A percentile compares a stretch with the other conserved stretches of the same genome.
Evolutionary conservation across 2,888 invertebrate species (phyloP).

Genomic region (Chrysotoxum bicinctum): DNA sequence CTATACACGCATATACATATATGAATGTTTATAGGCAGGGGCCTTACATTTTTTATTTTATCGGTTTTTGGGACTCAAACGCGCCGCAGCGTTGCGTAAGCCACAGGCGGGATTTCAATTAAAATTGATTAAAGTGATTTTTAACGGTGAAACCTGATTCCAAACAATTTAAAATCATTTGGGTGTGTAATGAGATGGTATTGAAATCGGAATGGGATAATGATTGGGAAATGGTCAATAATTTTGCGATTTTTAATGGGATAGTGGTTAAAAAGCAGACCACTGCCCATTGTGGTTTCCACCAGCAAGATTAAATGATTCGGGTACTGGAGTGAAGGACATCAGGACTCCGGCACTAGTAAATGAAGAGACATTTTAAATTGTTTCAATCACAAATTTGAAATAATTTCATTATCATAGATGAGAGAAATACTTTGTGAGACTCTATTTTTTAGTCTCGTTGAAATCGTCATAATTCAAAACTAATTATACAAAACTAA

Average conservation of each 20-base stretch:
- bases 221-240: slow-evolving; percentile 14
- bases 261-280: slow-evolving; percentile 12
- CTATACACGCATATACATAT: background rate
- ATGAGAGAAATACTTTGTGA: too few species aligned
- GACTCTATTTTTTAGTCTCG: too few species aligned
- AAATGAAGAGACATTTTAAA: too few species aligned
- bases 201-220: slow-evolving; percentile 12
- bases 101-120: slow-evolving; percentile 69
- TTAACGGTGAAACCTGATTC: slow-evolving; percentile 42
- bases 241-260: slow-evolving; percentile 16
- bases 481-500: too few species aligned
- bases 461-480: too few species aligned
- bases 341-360: too few species aligned
- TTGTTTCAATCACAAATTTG: too few species aligned
- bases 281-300: background rate
- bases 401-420: too few species aligned
- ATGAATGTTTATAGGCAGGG: background rate
- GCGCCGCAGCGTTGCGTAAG: slow-evolving; percentile 8
- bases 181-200: slow-evolving; percentile 21
- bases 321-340: too few species aligned
- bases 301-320: background rate
- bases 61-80: background rate
- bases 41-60: background rate
- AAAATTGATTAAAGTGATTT: slow-evolving; percentile 64
- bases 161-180: slow-evolving; percentile 52